Percentiles rank a stretch among this genome's conserved stretches.
These are phyloP conservation scores for Ictidomys tridecemlineatus DNA, from an alignment of 2,113 vertebrate species.

Conservation along the genomic window DNA sequence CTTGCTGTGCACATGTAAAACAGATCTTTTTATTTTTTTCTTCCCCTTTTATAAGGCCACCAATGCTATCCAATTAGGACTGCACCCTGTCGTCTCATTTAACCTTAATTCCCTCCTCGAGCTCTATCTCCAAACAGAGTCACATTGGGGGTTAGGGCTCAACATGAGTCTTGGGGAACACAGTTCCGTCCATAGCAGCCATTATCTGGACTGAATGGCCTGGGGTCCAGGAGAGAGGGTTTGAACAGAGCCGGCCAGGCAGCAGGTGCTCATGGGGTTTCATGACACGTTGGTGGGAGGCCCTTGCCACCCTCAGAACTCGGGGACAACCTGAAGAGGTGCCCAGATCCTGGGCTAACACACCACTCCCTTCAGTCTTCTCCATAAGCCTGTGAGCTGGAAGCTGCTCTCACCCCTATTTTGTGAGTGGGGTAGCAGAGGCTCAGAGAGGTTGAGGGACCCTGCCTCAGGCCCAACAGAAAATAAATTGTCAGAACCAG, in stretches of 20 bases:
- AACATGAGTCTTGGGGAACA: too few relatives aligned
- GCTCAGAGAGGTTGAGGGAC: not conserved
- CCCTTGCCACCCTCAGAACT: not conserved
- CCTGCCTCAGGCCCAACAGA: not conserved
- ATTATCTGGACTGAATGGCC: not conserved
- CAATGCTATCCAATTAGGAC: not conserved
- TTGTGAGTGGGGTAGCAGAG: not conserved
- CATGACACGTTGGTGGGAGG: not conserved
- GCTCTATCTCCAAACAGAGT: not conserved
- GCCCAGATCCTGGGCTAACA: rapidly evolving
- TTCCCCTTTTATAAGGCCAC: not conserved
- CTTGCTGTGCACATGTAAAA: not conserved
- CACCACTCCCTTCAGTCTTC: not conserved
- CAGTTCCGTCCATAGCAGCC: not conserved
- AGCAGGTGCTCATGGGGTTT: not conserved
- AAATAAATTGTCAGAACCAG: not conserved
- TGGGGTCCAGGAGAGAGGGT: not conserved
- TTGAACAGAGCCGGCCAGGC: not conserved
- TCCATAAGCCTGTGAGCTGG: not conserved
- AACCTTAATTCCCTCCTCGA: not conserved
- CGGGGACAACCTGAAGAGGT: not conserved
- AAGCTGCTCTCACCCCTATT: not conserved
- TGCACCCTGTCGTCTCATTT: not conserved
- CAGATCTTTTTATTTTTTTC: not conserved
- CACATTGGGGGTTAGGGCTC: not conserved